phyloP scores from a whole-genome alignment of 64 coral and sea anemone species.

The Platygyra sinensis region DNA sequence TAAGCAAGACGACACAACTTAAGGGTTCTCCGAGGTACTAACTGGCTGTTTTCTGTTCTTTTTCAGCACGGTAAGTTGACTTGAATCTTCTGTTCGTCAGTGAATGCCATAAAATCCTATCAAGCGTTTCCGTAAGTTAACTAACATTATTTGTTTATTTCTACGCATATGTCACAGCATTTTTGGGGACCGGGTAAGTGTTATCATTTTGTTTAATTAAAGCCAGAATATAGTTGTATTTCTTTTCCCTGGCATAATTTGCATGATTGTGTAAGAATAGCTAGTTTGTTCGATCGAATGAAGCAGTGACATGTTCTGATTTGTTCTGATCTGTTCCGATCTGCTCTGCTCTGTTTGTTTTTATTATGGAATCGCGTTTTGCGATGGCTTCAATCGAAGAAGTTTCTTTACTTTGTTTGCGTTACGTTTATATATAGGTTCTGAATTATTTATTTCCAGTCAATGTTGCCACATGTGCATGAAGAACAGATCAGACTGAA shows the following conservation, averaged over 20 bases:
- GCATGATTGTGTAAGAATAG: too few species aligned
- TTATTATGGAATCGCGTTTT: background rate
- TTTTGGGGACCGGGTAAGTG: constrained; percentile 99
- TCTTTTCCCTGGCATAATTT: background rate
- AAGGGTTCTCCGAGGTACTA: background rate
- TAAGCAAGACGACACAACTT: background rate
- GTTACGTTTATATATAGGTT: background rate
- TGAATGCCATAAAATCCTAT: background rate
- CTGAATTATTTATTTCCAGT: background rate
- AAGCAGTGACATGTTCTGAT: too few species aligned
- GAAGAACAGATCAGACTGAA: background rate
- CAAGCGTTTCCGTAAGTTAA: background rate
- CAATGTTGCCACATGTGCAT: background rate
- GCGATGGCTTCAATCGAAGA: background rate
- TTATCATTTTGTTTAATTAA: background rate
- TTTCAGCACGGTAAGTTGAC: constrained; percentile 98
- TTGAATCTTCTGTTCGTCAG: background rate
- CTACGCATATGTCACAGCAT: constrained; percentile 60
- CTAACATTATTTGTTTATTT: constrained; percentile 38
- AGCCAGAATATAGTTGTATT: background rate
- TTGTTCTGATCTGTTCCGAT: too few species aligned
- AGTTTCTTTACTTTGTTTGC: background rate
- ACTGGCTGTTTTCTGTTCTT: constrained; percentile 35
- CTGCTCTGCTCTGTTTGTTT: too few species aligned
- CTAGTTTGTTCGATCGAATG: too few species aligned